Evolutionary conservation across 2,888 invertebrate genomes (phyloP).

Genomic region (Terebella lapidaria): DNA sequence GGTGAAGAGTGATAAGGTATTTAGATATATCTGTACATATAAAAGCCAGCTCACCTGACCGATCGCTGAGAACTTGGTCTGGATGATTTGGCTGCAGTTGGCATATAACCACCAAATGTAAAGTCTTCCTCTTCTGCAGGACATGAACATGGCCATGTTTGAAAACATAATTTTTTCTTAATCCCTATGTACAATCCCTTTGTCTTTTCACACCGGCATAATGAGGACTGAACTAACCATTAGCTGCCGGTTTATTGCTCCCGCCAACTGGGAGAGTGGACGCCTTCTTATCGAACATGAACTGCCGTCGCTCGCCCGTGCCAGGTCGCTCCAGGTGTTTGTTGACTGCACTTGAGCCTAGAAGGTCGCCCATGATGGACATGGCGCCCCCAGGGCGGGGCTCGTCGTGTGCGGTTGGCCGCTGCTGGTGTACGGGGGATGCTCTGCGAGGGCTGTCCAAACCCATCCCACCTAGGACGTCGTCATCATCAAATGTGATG

Average conservation of each 20-base stretch:
- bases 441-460: conserved; percentile 5
- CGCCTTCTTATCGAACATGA: neutral
- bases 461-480: conserved; percentile 9
- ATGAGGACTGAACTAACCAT: no score
- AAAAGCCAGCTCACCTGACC: conserved; percentile 76
- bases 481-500: conserved; percentile 9
- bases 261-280: neutral
- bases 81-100: conserved; percentile 76
- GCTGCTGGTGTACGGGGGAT: neutral
- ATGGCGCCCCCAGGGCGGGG: neutral
- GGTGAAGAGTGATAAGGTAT: no score
- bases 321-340: neutral
- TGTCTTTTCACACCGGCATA: no score
- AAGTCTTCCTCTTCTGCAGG: conserved; percentile 43
- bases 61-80: conserved; percentile 80
- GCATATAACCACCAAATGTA: conserved; percentile 49
- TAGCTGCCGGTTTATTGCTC: neutral
- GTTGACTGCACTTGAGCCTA: neutral
- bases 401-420: neutral
- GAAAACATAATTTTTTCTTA: no score
- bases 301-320: neutral
- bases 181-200: no score
- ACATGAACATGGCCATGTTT: no score
- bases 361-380: conserved; percentile 1
- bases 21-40: no score